A percentile compares a stretch with the other conserved stretches of the same genome.
These are phyloP conservation scores for Heliconius eleuchia DNA, from an alignment of 1,140 invertebrate genomes.

Conservation along the genomic window DNA sequence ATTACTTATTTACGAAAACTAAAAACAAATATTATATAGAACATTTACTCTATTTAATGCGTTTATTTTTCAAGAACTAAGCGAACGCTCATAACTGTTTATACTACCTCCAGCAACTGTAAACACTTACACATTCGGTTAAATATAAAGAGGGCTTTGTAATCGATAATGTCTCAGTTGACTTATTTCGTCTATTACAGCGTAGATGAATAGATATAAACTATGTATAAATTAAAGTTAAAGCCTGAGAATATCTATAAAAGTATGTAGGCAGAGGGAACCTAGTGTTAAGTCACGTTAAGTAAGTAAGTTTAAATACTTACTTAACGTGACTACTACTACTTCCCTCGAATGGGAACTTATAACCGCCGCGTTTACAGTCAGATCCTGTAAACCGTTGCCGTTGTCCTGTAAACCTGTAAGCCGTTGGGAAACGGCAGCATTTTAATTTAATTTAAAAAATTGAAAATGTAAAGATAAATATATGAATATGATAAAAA, in stretches of 20 bases:
- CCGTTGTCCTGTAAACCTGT: no score
- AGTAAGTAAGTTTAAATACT: no score
- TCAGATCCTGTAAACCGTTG: no score
- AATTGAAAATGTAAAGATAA: background rate
- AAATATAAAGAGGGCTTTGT: slow-evolving; percentile 12
- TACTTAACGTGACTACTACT: no score
- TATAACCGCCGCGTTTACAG: no score
- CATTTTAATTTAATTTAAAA: background rate
- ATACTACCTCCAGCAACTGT: background rate
- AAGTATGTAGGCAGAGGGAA: background rate
- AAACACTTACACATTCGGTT: slow-evolving; percentile 6
- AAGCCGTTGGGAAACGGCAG: no score
- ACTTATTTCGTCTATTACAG: background rate
- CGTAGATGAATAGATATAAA: background rate
- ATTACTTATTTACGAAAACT: background rate
- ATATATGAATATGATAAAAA: background rate
- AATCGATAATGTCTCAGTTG: slow-evolving; percentile 15
- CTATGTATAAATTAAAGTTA: background rate
- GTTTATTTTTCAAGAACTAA: slow-evolving; percentile 8
- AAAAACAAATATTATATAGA: background rate
- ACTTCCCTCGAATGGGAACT: no score
- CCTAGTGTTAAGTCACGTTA: background rate
- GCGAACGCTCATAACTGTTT: background rate
- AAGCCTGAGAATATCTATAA: background rate
- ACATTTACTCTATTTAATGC: background rate